Evolutionary conservation across 2,888 invertebrate genomes (phyloP).

Genomic region (Eilema griseolum): DNA sequence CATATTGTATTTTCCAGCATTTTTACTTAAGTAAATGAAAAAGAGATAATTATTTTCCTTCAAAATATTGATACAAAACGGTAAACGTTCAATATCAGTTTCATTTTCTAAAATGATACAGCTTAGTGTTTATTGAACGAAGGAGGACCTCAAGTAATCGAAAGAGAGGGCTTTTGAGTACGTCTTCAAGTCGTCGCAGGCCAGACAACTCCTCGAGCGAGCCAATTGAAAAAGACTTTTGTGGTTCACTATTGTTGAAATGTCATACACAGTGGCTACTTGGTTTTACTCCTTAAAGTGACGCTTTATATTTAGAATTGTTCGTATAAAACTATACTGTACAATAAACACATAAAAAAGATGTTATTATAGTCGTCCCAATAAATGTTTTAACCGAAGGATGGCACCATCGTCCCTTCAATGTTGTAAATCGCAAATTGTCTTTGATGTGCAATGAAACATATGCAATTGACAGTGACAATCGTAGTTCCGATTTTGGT

Average conservation of each 20-base stretch:
- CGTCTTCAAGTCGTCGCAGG: slow-evolving; percentile 14
- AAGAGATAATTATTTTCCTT: too few species aligned
- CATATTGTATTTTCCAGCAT: too few species aligned
- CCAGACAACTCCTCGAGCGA: slow-evolving; percentile 15
- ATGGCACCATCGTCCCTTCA: too few species aligned
- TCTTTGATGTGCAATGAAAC: too few species aligned
- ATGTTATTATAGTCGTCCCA: too few species aligned
- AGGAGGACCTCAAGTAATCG: background rate
- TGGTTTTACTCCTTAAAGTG: background rate
- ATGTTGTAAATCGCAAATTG: too few species aligned
- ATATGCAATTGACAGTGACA: too few species aligned
- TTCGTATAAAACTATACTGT: background rate
- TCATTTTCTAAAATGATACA: background rate
- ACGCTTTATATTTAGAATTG: background rate
- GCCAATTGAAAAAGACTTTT: slow-evolving; percentile 15
- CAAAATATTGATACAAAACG: background rate
- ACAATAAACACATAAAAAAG: too few species aligned
- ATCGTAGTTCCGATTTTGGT: too few species aligned
- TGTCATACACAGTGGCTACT: slow-evolving; percentile 9
- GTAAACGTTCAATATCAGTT: too few species aligned
- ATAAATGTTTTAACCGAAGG: too few species aligned
- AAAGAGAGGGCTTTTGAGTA: background rate
- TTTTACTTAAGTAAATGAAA: background rate
- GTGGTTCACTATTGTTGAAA: slow-evolving; percentile 14
- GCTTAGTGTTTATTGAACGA: background rate